Base-by-base conservation (phyloP, 2,888 invertebrate species). In the Pegoplata infirma region DNA sequence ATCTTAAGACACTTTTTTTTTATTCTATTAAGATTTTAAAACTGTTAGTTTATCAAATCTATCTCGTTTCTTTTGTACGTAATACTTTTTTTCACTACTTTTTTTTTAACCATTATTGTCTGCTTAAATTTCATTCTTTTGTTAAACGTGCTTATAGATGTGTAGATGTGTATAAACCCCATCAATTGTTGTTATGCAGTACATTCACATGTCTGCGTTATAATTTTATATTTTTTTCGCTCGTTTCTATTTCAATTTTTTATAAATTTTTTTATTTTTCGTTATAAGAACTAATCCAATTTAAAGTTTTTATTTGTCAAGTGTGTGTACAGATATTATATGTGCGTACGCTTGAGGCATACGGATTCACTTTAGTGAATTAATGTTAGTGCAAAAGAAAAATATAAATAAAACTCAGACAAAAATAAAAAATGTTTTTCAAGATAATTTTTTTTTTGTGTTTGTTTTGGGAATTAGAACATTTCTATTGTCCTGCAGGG, bases 271-370 rank as follows among this genome's bases (percentile, higher is more conserved):
- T 63, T 80, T 80, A 76, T 80, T 77, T 83, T 82, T 83, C 25
- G 19, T 63, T 12, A n/a, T 40, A 83, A 84, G 82, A 86, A 84
- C 84, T 86, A 87, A 86, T 86, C 86, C 86, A 86, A 87, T 86
- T 86, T 87, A 85, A 86, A 86, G 82, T 86, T 86, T n/a, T 85
- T 85, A 85, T 85, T 84, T 80, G 40, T 72, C 32, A 71, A 47
- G 53, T 68, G 40, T 32, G 16, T 73, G 12, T 25, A 19, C 19
- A 36, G 49, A 63, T 55, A 53, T 71, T 61, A 40, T 59, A 59
- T 68, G n/a, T n/a, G 77, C 63, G 67, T 73, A 64, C 25, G 25
- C 68, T 77, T 28, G n/a, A 25, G 58, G 72, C 73, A 73, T 63
- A 47, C 16, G 21, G 17, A 68, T 73, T 68, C n/a, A 55, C 44